These are phyloP conservation scores for Syngnathus typhle DNA, from an alignment of 2,113 vertebrate genomes.

Conservation along the genomic window DNA sequence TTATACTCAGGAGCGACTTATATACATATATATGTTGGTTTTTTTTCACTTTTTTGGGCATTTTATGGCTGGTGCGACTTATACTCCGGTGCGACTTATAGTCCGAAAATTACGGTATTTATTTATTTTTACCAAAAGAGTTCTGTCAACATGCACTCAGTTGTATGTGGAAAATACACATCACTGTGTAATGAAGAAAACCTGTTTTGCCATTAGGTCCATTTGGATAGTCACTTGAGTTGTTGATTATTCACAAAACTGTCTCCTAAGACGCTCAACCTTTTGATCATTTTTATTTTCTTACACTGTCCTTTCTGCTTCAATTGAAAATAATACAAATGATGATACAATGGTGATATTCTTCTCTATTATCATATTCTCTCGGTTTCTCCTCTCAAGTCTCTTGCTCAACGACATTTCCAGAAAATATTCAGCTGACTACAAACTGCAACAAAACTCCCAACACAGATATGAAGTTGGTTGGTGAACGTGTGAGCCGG, in stretches of 20 bases:
- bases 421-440: background rate
- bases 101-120: too few relatives aligned
- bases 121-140: background rate
- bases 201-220: background rate
- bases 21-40: too few relatives aligned
- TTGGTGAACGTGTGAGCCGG: background rate
- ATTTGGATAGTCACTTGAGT: background rate
- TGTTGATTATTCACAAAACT: background rate
- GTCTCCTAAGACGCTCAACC: too few relatives aligned
- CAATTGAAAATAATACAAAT: too few relatives aligned
- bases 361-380: background rate
- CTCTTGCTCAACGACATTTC: background rate
- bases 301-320: too few relatives aligned
- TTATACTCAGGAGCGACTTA: too few relatives aligned
- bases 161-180: background rate
- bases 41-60: too few relatives aligned
- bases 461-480: background rate
- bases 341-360: too few relatives aligned
- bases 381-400: background rate
- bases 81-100: too few relatives aligned
- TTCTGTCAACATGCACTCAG: background rate
- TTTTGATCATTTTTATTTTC: too few relatives aligned
- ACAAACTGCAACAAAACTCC: background rate
- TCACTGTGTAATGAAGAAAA: background rate
- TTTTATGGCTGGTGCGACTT: too few relatives aligned